These are phyloP conservation scores for Chydorus sphaericus DNA, from an alignment of 2,888 invertebrate genomes.

Conservation along the genomic window DNA sequence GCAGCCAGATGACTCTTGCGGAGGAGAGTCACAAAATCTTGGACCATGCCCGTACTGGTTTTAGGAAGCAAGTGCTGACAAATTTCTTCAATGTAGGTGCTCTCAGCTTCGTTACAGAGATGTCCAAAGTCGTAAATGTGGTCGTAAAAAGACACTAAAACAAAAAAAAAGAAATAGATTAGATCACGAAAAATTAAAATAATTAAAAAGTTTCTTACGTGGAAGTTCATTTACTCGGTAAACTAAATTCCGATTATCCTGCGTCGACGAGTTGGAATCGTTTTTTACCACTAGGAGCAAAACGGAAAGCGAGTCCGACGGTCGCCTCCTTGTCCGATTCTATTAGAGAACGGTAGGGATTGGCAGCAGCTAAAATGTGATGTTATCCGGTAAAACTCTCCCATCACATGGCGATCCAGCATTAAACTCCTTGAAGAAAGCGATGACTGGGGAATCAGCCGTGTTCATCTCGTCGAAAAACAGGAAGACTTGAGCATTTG, in stretches of 20 bases:
- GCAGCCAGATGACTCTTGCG: conserved; percentile 4
- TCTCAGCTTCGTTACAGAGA: conserved; percentile 3
- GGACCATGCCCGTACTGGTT: neutral
- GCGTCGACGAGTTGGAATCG: neutral
- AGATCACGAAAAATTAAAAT: no score
- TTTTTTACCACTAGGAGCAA: neutral
- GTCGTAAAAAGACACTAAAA: conserved; percentile 6
- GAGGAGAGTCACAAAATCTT: no score
- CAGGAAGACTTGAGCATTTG: conserved; percentile 1
- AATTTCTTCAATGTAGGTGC: conserved; percentile 6
- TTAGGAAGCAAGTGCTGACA: neutral
- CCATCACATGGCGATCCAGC: neutral
- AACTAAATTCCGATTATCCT: neutral
- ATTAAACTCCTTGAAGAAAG: conserved; percentile 1
- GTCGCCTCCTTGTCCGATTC: neutral
- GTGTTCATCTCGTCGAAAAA: conserved; percentile 11
- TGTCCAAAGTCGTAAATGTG: conserved; percentile 9
- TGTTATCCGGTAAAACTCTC: neutral
- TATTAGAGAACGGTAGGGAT: neutral
- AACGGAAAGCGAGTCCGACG: conserved; percentile 5
- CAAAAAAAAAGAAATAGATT: no score
- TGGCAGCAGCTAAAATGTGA: conserved; percentile 6
- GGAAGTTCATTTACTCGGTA: conserved; percentile 5
- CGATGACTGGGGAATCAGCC: conserved; percentile 5
- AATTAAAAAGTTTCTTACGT: no score